phyloP scores from a whole-genome alignment of 2,113 vertebrate genomes.

The Alethe castanea region DNA sequence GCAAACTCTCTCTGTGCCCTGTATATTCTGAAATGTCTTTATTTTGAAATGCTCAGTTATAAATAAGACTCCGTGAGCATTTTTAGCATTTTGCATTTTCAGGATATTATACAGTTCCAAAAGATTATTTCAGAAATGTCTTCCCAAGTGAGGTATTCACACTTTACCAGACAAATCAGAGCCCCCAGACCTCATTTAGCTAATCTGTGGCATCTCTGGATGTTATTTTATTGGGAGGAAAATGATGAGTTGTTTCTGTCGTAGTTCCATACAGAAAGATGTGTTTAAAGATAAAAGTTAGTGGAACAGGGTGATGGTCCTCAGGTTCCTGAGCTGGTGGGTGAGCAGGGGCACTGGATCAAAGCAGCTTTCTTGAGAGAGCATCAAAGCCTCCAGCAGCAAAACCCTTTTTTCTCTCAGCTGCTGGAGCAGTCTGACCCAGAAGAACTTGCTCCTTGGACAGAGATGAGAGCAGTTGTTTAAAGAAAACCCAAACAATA shows the following conservation, averaged over 20 bases:
- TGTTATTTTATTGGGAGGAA: not conserved
- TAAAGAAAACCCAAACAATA: not conserved
- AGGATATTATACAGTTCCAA: not conserved
- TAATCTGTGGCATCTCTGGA: not conserved
- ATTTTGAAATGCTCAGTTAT: not conserved
- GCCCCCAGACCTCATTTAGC: not conserved
- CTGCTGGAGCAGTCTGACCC: not conserved
- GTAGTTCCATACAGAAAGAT: not conserved
- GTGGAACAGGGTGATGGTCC: not conserved
- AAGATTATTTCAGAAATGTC: constrained; percentile 1
- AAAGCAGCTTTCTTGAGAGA: not conserved
- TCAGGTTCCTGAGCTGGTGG: not conserved
- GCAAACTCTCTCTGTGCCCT: not conserved
- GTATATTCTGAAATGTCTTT: not conserved
- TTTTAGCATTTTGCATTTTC: not conserved
- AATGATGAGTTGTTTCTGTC: not conserved
- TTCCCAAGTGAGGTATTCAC: not conserved
- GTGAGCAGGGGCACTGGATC: not conserved
- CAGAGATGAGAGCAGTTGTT: not conserved
- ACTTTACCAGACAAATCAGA: not conserved
- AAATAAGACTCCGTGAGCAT: not conserved
- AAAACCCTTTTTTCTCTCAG: not conserved
- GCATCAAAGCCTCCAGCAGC: not conserved
- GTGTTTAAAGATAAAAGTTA: not conserved
- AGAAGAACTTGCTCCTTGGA: not conserved